phyloP scores from a whole-genome alignment of 2,888 invertebrate species.

The Lapara coniferarum region DNA sequence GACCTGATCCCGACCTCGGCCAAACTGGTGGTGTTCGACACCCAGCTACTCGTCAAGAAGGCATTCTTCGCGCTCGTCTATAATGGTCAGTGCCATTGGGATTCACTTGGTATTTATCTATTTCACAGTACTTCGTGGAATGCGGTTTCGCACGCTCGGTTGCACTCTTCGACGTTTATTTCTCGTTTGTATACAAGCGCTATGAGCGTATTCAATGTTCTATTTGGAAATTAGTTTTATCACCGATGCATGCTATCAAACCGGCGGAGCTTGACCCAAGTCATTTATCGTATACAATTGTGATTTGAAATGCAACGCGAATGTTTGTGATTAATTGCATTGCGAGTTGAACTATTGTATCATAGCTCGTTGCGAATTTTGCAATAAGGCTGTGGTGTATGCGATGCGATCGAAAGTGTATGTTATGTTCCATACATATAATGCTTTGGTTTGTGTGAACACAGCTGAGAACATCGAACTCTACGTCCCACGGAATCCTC shows the following conservation, averaged over 20 bases:
- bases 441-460: conserved; percentile 57
- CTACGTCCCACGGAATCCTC: conserved; percentile 47
- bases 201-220: background rate
- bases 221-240: background rate
- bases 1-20: conserved; percentile 99
- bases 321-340: background rate
- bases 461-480: conserved; percentile 51
- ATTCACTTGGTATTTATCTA: background rate
- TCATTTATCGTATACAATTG: background rate
- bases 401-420: conserved; percentile 6
- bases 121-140: background rate
- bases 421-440: conserved; percentile 3
- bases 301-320: conserved; percentile 7
- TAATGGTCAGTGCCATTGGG: conserved; percentile 88
- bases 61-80: conserved; percentile 99
- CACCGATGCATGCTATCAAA: background rate
- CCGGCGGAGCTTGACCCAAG: background rate
- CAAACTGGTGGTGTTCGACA: conserved; percentile 99
- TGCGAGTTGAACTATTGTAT: background rate
- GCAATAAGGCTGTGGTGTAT: background rate
- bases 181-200: background rate
- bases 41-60: conserved; percentile 98
- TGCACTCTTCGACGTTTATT: background rate
- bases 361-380: background rate
- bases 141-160: background rate